Conservation (phyloP, 2,797 vertebrate species). For the Galaxias olidus region DNA sequence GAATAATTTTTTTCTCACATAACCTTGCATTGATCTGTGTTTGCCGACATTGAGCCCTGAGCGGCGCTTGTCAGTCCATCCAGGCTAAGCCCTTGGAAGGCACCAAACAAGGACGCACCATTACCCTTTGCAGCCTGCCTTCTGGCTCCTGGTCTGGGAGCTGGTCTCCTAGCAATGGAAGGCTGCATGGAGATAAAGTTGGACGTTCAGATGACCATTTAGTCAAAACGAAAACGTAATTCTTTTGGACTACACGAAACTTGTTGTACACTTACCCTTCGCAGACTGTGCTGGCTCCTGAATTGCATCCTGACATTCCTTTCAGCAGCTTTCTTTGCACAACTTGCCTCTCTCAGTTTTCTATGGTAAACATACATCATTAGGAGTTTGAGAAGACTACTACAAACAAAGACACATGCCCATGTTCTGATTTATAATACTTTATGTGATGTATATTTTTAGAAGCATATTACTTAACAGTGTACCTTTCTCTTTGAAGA, state of each 20-base stretch:
- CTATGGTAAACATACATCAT: too few relatives aligned
- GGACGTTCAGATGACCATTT: not conserved
- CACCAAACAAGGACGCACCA: constrained; percentile 67
- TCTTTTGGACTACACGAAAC: not conserved
- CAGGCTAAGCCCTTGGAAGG: constrained; percentile 77
- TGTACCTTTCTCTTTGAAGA: constrained; percentile 73
- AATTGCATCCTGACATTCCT: constrained; percentile 61
- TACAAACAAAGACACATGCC: too few relatives aligned
- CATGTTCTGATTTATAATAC: too few relatives aligned
- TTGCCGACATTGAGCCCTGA: constrained; percentile 26
- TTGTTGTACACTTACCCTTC: constrained; percentile 53
- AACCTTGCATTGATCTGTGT: constrained; percentile 69
- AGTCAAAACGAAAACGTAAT: not conserved
- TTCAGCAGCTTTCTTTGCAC: constrained; percentile 76
- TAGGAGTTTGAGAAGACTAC: not conserved
- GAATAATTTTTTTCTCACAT: constrained; percentile 67
- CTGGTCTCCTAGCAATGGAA: constrained; percentile 45
- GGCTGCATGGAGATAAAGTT: constrained; percentile 39
- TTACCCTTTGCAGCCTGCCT: too few relatives aligned
- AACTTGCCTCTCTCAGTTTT: constrained; percentile 69
- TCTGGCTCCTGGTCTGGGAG: too few relatives aligned
- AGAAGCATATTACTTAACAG: constrained; percentile 17
- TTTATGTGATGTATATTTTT: too few relatives aligned
- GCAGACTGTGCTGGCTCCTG: constrained; percentile 74
- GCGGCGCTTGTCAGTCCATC: constrained; percentile 55